These are phyloP conservation scores for Xyliphius kryptos DNA, from an alignment of 2,113 vertebrate species.

Conservation along the genomic window DNA sequence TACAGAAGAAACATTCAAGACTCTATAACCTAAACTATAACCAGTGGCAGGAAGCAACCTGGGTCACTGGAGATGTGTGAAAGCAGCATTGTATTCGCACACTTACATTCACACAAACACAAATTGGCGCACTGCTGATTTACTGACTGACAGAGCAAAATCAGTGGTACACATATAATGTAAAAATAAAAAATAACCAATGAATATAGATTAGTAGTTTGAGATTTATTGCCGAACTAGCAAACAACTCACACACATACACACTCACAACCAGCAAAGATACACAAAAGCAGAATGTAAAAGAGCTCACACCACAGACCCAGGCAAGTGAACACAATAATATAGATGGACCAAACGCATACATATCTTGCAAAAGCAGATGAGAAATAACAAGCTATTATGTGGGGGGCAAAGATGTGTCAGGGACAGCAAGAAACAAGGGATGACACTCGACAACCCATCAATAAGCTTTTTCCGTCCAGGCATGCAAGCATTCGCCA, in stretches of 20 bases:
- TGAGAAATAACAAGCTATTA: constrained; percentile 11
- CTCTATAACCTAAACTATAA: too few relatives aligned
- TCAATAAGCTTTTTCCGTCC: constrained; percentile 30
- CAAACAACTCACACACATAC: constrained; percentile 2
- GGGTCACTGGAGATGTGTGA: too few relatives aligned
- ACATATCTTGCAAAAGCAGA: neutral
- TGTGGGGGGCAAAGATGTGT: neutral
- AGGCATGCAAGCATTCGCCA: constrained; percentile 72
- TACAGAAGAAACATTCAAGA: too few relatives aligned
- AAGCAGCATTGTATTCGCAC: too few relatives aligned
- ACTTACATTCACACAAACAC: too few relatives aligned
- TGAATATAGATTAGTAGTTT: too few relatives aligned
- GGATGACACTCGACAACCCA: constrained; percentile 25
- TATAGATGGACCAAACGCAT: constrained; percentile 48
- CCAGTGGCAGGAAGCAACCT: too few relatives aligned
- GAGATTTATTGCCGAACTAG: too few relatives aligned
- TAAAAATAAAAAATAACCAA: too few relatives aligned
- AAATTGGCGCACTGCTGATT: too few relatives aligned
- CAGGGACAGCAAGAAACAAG: constrained; percentile 45
- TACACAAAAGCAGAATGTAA: neutral
- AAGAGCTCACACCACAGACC: constrained; percentile 3
- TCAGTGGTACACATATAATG: too few relatives aligned
- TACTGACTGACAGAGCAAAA: constrained; percentile 6
- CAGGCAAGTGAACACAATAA: constrained; percentile 43
- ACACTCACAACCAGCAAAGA: constrained; percentile 3